A percentile compares a stretch with the other conserved stretches of the same genome.
These are phyloP conservation scores for Pseudeuparius sepicola DNA, from an alignment of 2,888 invertebrate genomes.

Conservation along the genomic window DNA sequence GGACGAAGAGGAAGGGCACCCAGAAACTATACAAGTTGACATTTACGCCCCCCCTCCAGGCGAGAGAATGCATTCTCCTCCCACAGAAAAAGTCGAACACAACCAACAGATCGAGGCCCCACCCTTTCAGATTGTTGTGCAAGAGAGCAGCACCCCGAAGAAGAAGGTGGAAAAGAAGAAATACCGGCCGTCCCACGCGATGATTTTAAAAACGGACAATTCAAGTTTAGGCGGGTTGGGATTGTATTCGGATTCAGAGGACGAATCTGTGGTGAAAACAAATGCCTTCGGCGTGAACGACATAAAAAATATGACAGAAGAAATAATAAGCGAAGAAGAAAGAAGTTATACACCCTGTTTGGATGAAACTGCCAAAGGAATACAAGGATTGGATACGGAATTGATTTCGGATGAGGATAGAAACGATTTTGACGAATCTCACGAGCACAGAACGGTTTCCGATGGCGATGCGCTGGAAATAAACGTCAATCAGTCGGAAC, in stretches of 20 bases:
- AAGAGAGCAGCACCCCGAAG: no score
- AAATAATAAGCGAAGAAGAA: conserved; percentile 53
- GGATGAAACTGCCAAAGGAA: conserved; percentile 44
- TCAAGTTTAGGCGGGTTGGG: background rate
- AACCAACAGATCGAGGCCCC: no score
- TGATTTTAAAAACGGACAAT: no score
- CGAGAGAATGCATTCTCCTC: no score
- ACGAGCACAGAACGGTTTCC: conserved; percentile 36
- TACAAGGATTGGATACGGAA: conserved; percentile 58
- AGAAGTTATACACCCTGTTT: conserved; percentile 64
- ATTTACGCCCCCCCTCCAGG: no score
- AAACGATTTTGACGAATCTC: conserved; percentile 51
- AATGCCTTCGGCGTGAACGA: conserved; percentile 33
- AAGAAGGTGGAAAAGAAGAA: background rate
- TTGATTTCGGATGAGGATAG: conserved; percentile 66
- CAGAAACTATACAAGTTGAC: no score
- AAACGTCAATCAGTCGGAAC: conserved; percentile 40
- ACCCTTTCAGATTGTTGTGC: no score
- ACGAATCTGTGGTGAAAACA: conserved; percentile 33
- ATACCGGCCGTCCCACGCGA: no score
- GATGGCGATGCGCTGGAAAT: conserved; percentile 39
- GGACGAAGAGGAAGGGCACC: conserved; percentile 2
- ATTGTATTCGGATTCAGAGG: conserved; percentile 37
- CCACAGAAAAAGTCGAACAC: no score
- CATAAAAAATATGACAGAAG: conserved; percentile 48